A percentile compares a stretch with the other conserved stretches of the same genome.
phyloP scores from a whole-genome alignment of 2,797 vertebrate species.

The Astyanax mexicanus region DNA sequence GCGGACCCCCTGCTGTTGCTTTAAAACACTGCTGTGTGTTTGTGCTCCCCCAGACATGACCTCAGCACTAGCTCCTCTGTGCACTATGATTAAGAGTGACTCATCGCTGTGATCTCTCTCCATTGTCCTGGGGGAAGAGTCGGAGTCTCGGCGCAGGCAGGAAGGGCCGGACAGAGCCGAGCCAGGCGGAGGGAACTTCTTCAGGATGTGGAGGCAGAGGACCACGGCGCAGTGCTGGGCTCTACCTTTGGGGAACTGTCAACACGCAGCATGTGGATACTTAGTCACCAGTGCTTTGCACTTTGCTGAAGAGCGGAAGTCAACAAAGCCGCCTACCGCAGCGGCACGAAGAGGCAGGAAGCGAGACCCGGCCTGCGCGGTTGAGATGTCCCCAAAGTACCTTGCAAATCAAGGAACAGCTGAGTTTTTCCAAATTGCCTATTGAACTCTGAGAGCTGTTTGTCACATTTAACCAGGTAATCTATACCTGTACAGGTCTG shows the following conservation, averaged over 20 bases:
- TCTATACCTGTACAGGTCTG: constrained; percentile 2
- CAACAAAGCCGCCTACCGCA: not conserved
- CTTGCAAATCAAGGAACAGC: constrained; percentile 3
- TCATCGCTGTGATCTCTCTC: constrained; percentile 57
- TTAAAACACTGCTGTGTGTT: constrained; percentile 66
- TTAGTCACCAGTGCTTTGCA: constrained; percentile 4
- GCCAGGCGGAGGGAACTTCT: constrained; percentile 60
- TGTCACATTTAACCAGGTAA: constrained; percentile 40
- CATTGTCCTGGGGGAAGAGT: constrained; percentile 42
- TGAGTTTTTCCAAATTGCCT: constrained; percentile 33
- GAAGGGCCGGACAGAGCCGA: constrained; percentile 29
- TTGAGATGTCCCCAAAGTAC: constrained; percentile 9
- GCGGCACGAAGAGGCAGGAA: not conserved
- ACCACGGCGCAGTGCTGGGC: constrained; percentile 64
- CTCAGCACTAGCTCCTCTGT: constrained; percentile 61
- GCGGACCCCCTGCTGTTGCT: constrained; percentile 56
- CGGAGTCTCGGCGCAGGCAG: constrained; percentile 12
- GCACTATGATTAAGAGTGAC: constrained; percentile 68
- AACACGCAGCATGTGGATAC: not conserved
- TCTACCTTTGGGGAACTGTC: constrained; percentile 27
- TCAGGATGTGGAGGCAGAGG: constrained; percentile 63
- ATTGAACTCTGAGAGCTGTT: constrained; percentile 30
- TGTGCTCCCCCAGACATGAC: constrained; percentile 65
- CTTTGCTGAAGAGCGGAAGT: not conserved
- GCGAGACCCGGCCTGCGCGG: constrained; percentile 11